phyloP scores from a whole-genome alignment of 2,797 vertebrate genomes.

The Nannoperca obscura region DNA sequence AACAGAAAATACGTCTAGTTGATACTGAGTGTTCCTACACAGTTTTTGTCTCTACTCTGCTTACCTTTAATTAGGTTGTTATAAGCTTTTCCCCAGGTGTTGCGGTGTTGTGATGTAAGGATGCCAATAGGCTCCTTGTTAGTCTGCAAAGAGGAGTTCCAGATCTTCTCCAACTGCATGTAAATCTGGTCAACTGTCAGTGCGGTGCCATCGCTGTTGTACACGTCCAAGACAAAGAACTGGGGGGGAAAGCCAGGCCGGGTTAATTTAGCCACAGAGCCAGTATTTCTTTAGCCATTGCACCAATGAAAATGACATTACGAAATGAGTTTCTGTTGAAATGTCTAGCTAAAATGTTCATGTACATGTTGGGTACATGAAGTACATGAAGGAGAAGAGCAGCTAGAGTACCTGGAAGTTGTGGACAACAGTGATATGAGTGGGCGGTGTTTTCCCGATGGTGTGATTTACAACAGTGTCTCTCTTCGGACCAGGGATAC shows the following conservation, averaged over 20 bases:
- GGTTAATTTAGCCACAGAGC: neutral
- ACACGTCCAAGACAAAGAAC: slow-evolving; percentile 97
- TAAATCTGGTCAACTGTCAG: slow-evolving; percentile 94
- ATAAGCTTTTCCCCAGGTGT: slow-evolving; percentile 98
- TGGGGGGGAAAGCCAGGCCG: slow-evolving; percentile 62
- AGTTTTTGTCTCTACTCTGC: neutral
- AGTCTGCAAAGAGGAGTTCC: slow-evolving; percentile 96
- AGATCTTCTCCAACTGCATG: slow-evolving; percentile 97
- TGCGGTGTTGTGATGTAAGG: slow-evolving; percentile 96
- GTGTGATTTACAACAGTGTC: slow-evolving; percentile 90
- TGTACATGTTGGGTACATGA: neutral
- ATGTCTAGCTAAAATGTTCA: neutral
- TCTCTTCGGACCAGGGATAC: slow-evolving; percentile 92
- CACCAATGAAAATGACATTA: neutral
- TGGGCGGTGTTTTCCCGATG: slow-evolving; percentile 85
- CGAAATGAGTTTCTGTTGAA: neutral
- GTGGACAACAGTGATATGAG: slow-evolving; percentile 95
- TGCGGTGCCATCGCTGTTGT: slow-evolving; percentile 92
- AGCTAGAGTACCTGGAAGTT: slow-evolving; percentile 93
- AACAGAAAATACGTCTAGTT: neutral
- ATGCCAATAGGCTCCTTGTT: slow-evolving; percentile 98
- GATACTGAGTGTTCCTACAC: neutral
- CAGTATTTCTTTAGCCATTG: neutral
- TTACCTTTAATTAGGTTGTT: slow-evolving; percentile 95
- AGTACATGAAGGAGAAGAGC: slow-evolving; percentile 2